Evolutionary conservation across 2,113 vertebrate species (phyloP).

Genomic region (Oceanodroma tethys): DNA sequence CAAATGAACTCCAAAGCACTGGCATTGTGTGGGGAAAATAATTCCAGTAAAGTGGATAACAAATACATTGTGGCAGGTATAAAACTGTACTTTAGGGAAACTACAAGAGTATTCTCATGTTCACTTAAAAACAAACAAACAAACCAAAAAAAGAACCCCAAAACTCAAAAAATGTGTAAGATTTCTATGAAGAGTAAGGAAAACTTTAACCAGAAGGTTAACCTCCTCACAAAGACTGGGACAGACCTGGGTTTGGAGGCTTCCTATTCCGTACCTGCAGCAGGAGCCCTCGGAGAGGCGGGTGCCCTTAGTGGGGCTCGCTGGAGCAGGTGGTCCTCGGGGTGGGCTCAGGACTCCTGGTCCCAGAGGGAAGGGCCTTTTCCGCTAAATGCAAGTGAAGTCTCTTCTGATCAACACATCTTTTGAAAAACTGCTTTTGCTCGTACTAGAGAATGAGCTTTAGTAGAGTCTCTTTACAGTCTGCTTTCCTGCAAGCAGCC

Average conservation of each 20-base stretch:
- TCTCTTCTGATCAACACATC: background rate
- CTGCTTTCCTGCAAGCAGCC: background rate
- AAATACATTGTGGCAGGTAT: accelerated
- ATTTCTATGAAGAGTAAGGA: background rate
- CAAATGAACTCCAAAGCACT: background rate
- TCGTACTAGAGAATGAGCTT: accelerated
- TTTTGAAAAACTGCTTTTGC: background rate
- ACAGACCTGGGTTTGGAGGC: background rate
- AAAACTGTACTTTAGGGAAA: background rate
- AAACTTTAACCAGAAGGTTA: background rate
- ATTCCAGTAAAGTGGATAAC: background rate
- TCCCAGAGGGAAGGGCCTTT: background rate
- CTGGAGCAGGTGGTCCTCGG: background rate
- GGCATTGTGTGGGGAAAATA: background rate
- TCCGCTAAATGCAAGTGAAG: too few species aligned
- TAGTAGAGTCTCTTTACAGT: accelerated
- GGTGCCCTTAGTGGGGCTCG: background rate
- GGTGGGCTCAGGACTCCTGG: too few species aligned
- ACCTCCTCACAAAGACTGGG: background rate
- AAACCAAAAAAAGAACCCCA: too few species aligned
- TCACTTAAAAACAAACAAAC: too few species aligned
- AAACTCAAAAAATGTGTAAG: background rate
- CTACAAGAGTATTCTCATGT: accelerated
- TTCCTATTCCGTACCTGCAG: accelerated
- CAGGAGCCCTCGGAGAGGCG: background rate